A percentile compares a stretch with the other conserved stretches of the same genome.
phyloP scores from a whole-genome alignment of 2,888 invertebrate species.

The Cerceris rybyensis region DNA sequence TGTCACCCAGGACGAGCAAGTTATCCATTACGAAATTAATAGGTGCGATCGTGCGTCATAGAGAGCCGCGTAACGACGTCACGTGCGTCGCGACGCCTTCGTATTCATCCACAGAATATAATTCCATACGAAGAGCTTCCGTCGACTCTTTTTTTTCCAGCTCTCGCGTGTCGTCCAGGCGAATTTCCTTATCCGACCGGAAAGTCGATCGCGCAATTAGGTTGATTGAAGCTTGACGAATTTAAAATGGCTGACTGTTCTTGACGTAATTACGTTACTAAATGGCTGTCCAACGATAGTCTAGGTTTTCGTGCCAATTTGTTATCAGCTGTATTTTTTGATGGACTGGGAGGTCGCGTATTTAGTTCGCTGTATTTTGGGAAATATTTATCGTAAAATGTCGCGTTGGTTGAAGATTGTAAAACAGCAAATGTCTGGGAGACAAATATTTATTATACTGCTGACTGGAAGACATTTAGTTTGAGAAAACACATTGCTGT shows the following conservation, averaged over 20 bases:
- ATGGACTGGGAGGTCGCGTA: no score
- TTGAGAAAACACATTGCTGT: no score
- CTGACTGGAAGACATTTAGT: no score
- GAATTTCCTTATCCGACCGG: slow-evolving; percentile 20
- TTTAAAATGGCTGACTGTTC: neutral
- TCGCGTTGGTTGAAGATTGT: no score
- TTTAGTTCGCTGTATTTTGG: no score
- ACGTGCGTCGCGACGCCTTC: slow-evolving; percentile 20
- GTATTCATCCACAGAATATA: slow-evolving; percentile 9
- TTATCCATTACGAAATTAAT: slow-evolving; percentile 47
- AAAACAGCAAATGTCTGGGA: no score
- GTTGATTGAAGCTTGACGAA: slow-evolving; percentile 28
- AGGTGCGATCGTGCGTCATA: slow-evolving; percentile 6
- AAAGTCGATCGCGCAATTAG: slow-evolving; percentile 28
- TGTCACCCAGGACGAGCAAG: slow-evolving; percentile 15
- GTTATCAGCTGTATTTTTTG: no score
- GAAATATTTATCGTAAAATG: no score
- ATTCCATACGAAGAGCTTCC: slow-evolving; percentile 5
- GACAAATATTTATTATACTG: no score
- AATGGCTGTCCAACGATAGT: no score
- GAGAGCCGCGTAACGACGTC: slow-evolving; percentile 4
- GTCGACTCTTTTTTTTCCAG: no score
- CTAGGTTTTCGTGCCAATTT: no score
- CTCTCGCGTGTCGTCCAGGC: slow-evolving; percentile 23
- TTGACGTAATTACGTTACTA: neutral